phyloP scores from a whole-genome alignment of 1,140 invertebrate species.

The Chlorops oryzae region DNA sequence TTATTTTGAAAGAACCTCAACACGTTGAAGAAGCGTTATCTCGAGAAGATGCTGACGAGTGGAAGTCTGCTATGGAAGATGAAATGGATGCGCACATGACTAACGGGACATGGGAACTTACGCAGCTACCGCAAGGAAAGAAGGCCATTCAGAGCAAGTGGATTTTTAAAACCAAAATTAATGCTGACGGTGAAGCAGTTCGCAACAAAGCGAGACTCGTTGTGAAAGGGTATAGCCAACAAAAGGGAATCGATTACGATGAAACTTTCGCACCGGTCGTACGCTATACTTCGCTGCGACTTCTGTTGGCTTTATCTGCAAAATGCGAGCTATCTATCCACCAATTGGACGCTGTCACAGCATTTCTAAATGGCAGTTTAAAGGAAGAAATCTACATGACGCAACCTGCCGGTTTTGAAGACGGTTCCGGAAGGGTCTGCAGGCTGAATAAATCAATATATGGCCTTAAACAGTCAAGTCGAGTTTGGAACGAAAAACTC shows the following conservation, averaged over 20 bases:
- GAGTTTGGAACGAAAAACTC: conserved; percentile 33
- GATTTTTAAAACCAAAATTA: too few relatives aligned
- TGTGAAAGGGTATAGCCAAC: conserved; percentile 8
- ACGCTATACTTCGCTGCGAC: background rate
- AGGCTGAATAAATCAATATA: conserved; percentile 40
- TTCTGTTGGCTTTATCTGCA: background rate
- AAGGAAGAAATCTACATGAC: conserved; percentile 46
- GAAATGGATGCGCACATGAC: background rate
- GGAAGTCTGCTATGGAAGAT: conserved; percentile 3
- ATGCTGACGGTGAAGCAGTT: too few relatives aligned
- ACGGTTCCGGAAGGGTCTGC: conserved; percentile 26
- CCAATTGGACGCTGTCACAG: conserved; percentile 29
- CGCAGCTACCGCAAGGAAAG: too few relatives aligned
- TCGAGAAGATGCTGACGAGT: background rate
- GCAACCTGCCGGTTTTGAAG: conserved; percentile 31
- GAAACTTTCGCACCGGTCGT: background rate
- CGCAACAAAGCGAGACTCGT: background rate
- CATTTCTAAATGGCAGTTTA: conserved; percentile 28
- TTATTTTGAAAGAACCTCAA: background rate
- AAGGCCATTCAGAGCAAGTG: too few relatives aligned
- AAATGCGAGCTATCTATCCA: conserved; percentile 29
- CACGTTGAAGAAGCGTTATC: conserved; percentile 3
- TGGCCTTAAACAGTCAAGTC: conserved; percentile 43
- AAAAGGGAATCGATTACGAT: conserved; percentile 8
- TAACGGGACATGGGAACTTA: conserved; percentile 1